phyloP scores from a whole-genome alignment of 2,888 invertebrate species.

The Meliscaeva auricollis region DNA sequence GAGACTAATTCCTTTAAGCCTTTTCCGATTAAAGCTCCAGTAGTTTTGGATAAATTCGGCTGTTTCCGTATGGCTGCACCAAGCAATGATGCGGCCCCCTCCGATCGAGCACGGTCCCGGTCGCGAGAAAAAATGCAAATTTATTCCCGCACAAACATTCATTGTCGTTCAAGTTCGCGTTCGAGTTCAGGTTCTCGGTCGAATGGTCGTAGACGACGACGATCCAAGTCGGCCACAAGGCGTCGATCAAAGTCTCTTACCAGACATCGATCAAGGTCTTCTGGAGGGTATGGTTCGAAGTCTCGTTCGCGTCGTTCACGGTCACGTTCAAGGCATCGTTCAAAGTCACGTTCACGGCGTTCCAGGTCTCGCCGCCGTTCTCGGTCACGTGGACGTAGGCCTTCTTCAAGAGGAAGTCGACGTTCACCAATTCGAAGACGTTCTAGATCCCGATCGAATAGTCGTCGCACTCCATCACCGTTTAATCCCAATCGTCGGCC shows the following conservation, averaged over 20 bases:
- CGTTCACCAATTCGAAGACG: conserved; percentile 26
- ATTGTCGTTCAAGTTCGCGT: conserved; percentile 83
- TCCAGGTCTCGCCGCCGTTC: conserved; percentile 12
- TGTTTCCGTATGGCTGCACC: conserved; percentile 87
- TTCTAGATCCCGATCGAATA: conserved; percentile 79
- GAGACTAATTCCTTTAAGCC: conserved; percentile 72
- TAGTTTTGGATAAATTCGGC: conserved; percentile 90
- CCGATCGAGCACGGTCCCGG: conserved; percentile 69
- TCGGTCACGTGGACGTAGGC: conserved; percentile 14
- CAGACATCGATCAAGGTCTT: conserved; percentile 38
- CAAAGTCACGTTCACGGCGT: conserved; percentile 44
- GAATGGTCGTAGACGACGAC: conserved; percentile 83
- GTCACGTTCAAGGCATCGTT: conserved; percentile 52
- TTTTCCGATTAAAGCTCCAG: conserved; percentile 84
- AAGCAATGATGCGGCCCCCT: neutral
- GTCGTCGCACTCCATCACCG: conserved; percentile 84
- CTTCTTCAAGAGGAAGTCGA: conserved; percentile 53
- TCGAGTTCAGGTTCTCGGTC: conserved; percentile 77
- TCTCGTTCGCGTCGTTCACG: conserved; percentile 67
- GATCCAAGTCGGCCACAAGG: conserved; percentile 76
- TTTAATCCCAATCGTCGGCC: conserved; percentile 86
- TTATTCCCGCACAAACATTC: conserved; percentile 81
- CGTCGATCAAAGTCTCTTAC: conserved; percentile 30
- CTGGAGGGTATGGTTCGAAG: conserved; percentile 45
- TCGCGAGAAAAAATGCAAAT: conserved; percentile 64